These are phyloP conservation scores for Bicyclus anynana DNA, from an alignment of 1,140 invertebrate genomes.

Conservation along the genomic window DNA sequence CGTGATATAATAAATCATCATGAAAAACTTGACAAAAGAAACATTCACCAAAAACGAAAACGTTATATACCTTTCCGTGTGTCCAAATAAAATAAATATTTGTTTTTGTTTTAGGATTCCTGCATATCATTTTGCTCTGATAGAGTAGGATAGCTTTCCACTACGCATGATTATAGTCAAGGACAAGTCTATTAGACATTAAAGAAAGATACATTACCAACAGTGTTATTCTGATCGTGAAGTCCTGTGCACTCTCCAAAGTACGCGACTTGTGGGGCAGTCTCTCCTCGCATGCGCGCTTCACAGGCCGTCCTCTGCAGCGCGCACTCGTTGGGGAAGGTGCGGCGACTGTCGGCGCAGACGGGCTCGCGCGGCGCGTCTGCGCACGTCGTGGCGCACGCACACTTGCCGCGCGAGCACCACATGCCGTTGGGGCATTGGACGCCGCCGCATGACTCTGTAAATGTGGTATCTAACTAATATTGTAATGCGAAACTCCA, in stretches of 20 bases:
- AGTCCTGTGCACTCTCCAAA: conserved; percentile 88
- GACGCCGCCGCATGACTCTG: conserved; percentile 59
- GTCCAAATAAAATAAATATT: too few species aligned
- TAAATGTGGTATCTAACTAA: too few species aligned
- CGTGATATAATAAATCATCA: too few species aligned
- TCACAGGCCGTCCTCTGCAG: conserved; percentile 85
- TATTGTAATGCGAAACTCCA: too few species aligned
- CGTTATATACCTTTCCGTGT: too few species aligned
- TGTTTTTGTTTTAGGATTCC: too few species aligned
- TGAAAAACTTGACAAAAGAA: too few species aligned
- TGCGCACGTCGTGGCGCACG: conserved; percentile 48
- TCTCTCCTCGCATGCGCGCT: conserved; percentile 61
- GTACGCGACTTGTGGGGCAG: conserved; percentile 82
- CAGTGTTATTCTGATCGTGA: conserved; percentile 37
- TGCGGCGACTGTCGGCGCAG: conserved; percentile 88
- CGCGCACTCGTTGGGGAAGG: conserved; percentile 91
- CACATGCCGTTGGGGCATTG: conserved; percentile 56
- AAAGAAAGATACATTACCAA: conserved; percentile 34
- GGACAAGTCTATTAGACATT: too few species aligned
- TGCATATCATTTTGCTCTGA: too few species aligned
- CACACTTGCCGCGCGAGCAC: conserved; percentile 65
- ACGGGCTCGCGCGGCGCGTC: conserved; percentile 79
- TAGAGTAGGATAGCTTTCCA: too few species aligned
- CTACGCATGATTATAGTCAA: too few species aligned
- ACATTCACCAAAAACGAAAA: too few species aligned